Evolutionary conservation across 2,888 invertebrate genomes (phyloP), one percentile per base, ranked within the genome.

Genomic region (Plebejus anna): DNA sequence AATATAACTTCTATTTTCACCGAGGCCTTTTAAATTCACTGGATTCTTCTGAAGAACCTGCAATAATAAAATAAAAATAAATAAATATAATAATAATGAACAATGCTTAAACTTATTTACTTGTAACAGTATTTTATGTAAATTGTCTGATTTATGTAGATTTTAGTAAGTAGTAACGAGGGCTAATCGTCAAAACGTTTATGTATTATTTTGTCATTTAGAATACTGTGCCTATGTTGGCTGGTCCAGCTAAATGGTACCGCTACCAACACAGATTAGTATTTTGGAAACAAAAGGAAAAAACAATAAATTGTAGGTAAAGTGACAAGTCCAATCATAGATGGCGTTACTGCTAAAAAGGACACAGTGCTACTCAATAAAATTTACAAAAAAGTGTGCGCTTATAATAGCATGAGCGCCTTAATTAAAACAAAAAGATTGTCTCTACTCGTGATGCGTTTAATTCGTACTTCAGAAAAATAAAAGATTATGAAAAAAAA

Each of bases 31-130:
- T 93, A 83, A 87, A 89, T 84, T 94, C 93, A n/a, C 88, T 87
- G 28, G 93, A 94, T 81, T 94, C 94, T 83, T 94, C 94, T 61
- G 93, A 94, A 80, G 93, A 93, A 78, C 90, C 94, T 93, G 88
- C 4, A 82, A 84, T 78, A 70, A 32, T 5, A 66, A 5, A 55
- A 73, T 6, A 9, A n/a, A 7, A 5, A 7, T 42, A 70, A 76
- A 51, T 66, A 75, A 22, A 22, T 22, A 22, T 22, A 22, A 22
- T 94, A 0, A 77, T 9, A n/a, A 32, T 75, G 4, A 7, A 9
- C n/a, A 9, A 66, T 66, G 11, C 28, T 32, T 7, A 22, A 61
- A 61, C 22, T 61, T 42, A 42, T 42, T 42, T 9, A 42, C 7
- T 42, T 9, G 7, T 42, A 42, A 42, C 42, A 42, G 42, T 42